phyloP scores from a whole-genome alignment of 2,797 vertebrate species.

The Artibeus lituratus region DNA sequence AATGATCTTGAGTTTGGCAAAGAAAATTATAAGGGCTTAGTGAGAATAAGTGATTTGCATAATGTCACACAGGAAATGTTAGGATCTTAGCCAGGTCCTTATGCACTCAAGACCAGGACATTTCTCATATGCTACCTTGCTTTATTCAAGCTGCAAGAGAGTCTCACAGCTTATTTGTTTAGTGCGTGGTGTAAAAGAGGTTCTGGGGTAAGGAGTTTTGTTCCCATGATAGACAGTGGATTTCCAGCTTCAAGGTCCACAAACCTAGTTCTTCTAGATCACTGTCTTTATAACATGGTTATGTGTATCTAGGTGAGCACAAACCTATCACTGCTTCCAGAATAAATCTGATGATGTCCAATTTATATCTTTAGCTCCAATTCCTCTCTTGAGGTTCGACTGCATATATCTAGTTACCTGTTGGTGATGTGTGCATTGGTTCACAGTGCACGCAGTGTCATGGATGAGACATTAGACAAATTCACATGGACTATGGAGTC shows the following conservation, averaged over 20 bases:
- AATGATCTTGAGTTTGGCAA: conserved; percentile 22
- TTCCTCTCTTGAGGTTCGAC: background rate
- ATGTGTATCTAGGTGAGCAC: no score
- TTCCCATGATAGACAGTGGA: background rate
- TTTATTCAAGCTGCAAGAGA: background rate
- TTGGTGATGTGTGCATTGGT: no score
- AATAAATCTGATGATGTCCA: background rate
- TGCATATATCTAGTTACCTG: background rate
- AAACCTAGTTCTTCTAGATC: background rate
- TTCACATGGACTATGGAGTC: no score
- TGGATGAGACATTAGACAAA: no score
- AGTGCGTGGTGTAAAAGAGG: background rate
- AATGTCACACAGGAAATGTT: background rate
- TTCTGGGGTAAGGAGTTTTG: background rate
- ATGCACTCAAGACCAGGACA: background rate
- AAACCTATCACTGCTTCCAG: no score
- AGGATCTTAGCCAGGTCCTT: background rate
- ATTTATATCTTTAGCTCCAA: background rate
- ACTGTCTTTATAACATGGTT: background rate
- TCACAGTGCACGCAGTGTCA: no score
- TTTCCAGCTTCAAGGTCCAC: background rate
- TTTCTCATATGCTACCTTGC: background rate
- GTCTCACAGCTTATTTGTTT: background rate
- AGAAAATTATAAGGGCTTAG: background rate
- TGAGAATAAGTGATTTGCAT: background rate